phyloP scores from a whole-genome alignment of 2,888 invertebrate genomes.

The Chamaedrilus cognettii region DNA sequence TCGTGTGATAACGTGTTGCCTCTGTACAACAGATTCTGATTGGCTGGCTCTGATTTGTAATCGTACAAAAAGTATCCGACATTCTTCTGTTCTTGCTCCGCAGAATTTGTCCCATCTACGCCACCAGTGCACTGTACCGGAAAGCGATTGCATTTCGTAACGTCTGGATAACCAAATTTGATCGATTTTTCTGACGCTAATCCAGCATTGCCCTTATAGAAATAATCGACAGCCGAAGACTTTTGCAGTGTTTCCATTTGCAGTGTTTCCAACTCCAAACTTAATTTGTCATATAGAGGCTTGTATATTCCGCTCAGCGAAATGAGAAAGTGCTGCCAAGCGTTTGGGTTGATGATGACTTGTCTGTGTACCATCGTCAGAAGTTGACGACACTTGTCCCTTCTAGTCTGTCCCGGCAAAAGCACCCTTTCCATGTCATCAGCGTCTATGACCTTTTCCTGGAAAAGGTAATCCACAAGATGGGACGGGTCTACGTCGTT shows the following conservation, averaged over 20 bases:
- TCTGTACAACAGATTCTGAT: no score
- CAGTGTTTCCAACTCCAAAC: not conserved
- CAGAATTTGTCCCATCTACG: no score
- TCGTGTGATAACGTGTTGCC: no score
- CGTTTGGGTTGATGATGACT: not conserved
- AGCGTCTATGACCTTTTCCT: not conserved
- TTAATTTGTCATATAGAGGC: not conserved
- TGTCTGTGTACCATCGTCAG: not conserved
- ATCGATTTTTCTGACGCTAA: no score
- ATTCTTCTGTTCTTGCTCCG: no score
- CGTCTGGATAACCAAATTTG: no score
- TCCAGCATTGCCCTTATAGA: no score
- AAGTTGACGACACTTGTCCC: not conserved
- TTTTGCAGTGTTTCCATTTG: not conserved
- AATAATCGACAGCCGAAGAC: no score
- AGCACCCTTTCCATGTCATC: conserved; percentile 11
- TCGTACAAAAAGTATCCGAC: no score
- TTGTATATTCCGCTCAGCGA: not conserved
- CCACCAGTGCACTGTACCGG: no score
- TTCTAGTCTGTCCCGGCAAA: not conserved
- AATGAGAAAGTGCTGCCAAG: not conserved
- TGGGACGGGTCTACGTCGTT: conserved; percentile 3
- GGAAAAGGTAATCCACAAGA: conserved; percentile 14
- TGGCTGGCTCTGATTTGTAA: no score
- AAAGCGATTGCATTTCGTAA: no score